Conservation (phyloP, 2,888 invertebrate genomes). For the Boloria selene region DNA sequence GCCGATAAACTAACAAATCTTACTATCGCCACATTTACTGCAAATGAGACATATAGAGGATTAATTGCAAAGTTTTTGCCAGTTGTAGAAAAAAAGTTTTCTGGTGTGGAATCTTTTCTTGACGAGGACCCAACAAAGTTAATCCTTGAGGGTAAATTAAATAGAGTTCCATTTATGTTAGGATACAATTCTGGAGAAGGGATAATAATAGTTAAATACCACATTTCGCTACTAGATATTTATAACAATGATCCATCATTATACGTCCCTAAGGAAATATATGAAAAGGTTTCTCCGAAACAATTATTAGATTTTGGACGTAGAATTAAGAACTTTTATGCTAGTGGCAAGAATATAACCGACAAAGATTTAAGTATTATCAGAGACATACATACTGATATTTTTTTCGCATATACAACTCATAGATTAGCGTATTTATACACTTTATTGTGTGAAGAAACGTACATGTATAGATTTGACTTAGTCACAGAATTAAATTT, state of each 20-base stretch:
- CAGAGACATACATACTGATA: constrained; percentile 49
- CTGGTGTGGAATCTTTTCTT: constrained; percentile 53
- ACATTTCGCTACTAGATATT: constrained; percentile 46
- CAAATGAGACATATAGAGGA: constrained; percentile 55
- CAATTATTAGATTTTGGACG: constrained; percentile 52
- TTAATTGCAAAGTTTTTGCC: constrained; percentile 58
- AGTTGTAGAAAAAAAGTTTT: constrained; percentile 57
- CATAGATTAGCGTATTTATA: constrained; percentile 57
- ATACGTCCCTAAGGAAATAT: constrained; percentile 55
- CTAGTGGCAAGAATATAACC: constrained; percentile 48
- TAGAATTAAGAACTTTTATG: constrained; percentile 56
- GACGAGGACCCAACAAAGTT: constrained; percentile 50
- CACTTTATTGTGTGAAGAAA: constrained; percentile 42
- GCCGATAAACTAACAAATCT: constrained; percentile 50
- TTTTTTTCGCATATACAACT: constrained; percentile 53
- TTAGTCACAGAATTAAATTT: constrained; percentile 58
- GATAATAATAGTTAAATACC: constrained; percentile 47
- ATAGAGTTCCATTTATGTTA: constrained; percentile 55
- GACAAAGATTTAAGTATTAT: constrained; percentile 46
- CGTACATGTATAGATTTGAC: constrained; percentile 60
- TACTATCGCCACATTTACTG: constrained; percentile 49
- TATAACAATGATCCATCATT: constrained; percentile 52
- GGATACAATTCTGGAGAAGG: constrained; percentile 66
- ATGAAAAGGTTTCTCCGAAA: constrained; percentile 44
- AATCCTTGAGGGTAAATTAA: constrained; percentile 48